Evolutionary conservation across 2,797 vertebrate species (phyloP).

Genomic region (Chelonia mydas): DNA sequence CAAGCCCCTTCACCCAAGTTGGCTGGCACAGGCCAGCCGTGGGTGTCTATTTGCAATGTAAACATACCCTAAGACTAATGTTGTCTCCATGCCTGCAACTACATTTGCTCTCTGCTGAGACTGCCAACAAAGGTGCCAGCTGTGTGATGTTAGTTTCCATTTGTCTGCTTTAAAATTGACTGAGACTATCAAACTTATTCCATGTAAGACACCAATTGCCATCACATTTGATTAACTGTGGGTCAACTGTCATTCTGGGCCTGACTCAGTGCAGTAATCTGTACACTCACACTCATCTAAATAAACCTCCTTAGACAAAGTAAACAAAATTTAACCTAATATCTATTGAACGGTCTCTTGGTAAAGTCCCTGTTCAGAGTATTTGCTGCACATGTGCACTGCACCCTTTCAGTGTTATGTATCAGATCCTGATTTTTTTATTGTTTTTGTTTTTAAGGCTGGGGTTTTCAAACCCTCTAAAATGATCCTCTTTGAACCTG

Average conservation of each 20-base stretch:
- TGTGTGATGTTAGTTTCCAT: neutral
- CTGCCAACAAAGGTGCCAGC: neutral
- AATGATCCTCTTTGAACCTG: neutral
- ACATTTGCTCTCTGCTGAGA: neutral
- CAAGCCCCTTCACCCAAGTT: neutral
- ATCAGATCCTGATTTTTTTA: neutral
- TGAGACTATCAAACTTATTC: neutral
- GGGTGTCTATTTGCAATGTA: neutral
- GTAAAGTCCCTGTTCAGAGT: neutral
- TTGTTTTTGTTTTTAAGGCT: neutral
- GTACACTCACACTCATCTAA: neutral
- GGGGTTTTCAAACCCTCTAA: neutral
- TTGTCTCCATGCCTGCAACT: neutral
- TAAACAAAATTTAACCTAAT: neutral
- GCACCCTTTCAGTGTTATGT: neutral
- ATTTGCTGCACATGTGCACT: neutral
- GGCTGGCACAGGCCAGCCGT: neutral
- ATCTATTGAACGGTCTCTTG: neutral
- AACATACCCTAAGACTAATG: neutral
- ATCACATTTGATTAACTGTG: constrained; percentile 3
- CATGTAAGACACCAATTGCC: neutral
- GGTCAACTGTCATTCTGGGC: neutral
- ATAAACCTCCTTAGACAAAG: neutral
- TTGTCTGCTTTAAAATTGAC: neutral
- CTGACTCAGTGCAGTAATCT: neutral